These are phyloP conservation scores for Oophaga sylvatica DNA, from an alignment of 2,797 vertebrate species.

Conservation along the genomic window DNA sequence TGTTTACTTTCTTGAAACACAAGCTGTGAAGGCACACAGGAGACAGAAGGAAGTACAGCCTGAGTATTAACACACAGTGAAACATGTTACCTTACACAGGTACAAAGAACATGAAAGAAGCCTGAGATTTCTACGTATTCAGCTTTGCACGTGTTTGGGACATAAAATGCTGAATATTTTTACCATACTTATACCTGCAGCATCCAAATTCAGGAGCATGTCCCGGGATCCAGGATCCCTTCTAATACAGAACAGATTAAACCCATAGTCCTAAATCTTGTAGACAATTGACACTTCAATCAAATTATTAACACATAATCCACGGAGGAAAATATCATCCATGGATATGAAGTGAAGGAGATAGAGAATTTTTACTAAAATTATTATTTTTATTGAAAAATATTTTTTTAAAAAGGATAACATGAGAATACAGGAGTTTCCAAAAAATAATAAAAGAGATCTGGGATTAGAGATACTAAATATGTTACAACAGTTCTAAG, in stretches of 20 bases:
- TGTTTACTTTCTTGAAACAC: conserved; percentile 1
- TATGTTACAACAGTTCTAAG: too few species aligned
- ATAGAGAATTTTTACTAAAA: too few species aligned
- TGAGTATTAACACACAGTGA: background rate
- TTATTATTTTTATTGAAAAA: too few species aligned
- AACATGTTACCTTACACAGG: background rate
- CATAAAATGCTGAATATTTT: background rate
- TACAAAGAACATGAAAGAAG: background rate
- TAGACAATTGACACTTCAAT: too few species aligned
- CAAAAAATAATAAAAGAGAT: too few species aligned
- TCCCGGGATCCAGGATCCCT: background rate
- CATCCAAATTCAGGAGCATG: background rate
- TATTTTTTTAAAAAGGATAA: too few species aligned
- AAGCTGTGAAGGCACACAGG: background rate
- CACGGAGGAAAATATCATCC: too few species aligned
- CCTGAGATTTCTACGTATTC: background rate
- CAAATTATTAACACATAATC: too few species aligned
- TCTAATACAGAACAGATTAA: background rate
- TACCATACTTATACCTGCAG: background rate
- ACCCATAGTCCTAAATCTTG: too few species aligned
- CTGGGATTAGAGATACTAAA: too few species aligned
- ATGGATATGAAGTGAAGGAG: too few species aligned
- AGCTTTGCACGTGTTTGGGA: background rate
- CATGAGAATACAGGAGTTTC: too few species aligned
- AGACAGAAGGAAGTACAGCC: background rate